Evolutionary conservation across 2,888 invertebrate genomes (phyloP), one percentile per base, ranked within the genome.

Genomic region (Euzophera pinguis): DNA sequence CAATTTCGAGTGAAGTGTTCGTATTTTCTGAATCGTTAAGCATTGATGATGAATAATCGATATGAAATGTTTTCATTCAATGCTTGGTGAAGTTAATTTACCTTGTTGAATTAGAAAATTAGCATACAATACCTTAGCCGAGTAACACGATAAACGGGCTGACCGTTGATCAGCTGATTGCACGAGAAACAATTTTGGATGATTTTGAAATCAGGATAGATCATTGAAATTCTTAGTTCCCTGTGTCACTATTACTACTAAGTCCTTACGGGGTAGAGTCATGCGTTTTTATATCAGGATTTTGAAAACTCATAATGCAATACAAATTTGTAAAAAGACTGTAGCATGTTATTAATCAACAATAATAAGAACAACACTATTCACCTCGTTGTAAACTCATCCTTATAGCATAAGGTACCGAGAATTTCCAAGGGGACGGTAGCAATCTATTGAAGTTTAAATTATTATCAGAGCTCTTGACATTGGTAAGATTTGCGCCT

Each of bases 11-110:
- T 43, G 9, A 55, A 63, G 59, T 61, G 62, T 51, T 60, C 64
- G 62, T 62, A 66, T 74, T 76, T 79, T 81, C 73, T 60, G 69
- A 69, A 63, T 81, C 81, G 73, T 82, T 84, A 71, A 75, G 64
- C 76, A 76, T 71, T 71, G 54, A 55, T 60, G 70, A 72, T 78
- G 73, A 72, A 76, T 75, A 75, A 80, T 76, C 74, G 66, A 71
- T 68, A 61, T 27, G 43, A 12, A 27, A 9, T 57, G 54, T 63
- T 63, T 63, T 41, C 17, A 41, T 32, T 32, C 32, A 32, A 32
- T 29, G 29, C 29, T 29, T 13, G 13, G 8, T 9, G 8, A 29
- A 43, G 43, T 27, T 29, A 43, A 29, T 43, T 29, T 12, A 12
- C 5, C 3, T 29, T 29, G 43, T 13, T 29, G 43, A 13, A 27